Evolutionary conservation across 1,140 invertebrate genomes (phyloP), one percentile per base, ranked within the genome.

Genomic region (Dinothrombium tinctorium): DNA sequence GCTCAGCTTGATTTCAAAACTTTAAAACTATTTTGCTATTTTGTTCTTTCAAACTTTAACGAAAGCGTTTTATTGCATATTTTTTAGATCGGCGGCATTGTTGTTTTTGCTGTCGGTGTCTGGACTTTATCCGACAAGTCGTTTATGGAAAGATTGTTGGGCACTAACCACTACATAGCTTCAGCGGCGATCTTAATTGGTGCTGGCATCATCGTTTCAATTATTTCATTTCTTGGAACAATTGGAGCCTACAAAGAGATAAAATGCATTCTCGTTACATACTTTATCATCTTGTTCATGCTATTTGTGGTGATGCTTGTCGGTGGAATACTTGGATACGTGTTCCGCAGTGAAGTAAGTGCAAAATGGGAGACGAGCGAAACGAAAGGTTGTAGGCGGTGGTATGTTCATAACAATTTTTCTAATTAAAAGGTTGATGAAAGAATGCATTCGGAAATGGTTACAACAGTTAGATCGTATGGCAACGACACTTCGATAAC

Each of bases 221-320:
- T 86, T 26, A 69, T 84, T 20, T 74, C 79, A 4, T 73, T 82
- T 53, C 67, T 87, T 43, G 82, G 82, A 22, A 84, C 80, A 56
- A 63, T 80, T 3, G 81, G 80, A 15, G 77, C 81, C 4, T 68
- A 74, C 6, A 76, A 73, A 49, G 81, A 86, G 24, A 38, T 38
- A 25, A 79, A 82, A 57, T 86, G 79, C 56, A 72, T 86, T 68
- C 64, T 86, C 6, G 62, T 87, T 32, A 77, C 73, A 57, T 87
- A 86, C 57, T 81, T 81, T 57, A 76, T 86, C 50, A 64, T 81
- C 14, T 65, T 86, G 25, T 72, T 83, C 49, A 63, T 84, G 44
- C 69, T 86, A 40, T 84, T 86, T 56, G 73, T 86, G 39, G 75
- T 74, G 33, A 75, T 86, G 69, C 57, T 86, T 44, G 25, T 33